These are phyloP conservation scores for Pseudochirops corinnae DNA, from an alignment of 2,797 vertebrate genomes.

Conservation along the genomic window DNA sequence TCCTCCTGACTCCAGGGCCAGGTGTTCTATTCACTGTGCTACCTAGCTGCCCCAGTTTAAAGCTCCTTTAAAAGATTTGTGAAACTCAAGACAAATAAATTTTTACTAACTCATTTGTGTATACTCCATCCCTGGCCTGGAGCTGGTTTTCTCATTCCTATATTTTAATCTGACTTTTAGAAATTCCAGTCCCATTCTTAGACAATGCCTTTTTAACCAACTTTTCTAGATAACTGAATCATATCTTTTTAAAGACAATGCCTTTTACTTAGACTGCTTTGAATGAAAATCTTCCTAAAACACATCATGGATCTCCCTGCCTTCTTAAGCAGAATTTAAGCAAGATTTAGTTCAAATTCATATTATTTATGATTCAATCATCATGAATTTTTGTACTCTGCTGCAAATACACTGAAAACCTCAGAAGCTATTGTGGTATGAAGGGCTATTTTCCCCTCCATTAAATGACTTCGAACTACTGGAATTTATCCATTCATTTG, in stretches of 20 bases:
- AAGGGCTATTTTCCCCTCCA: not conserved
- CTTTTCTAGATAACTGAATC: slow-evolving; percentile 15
- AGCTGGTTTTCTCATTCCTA: not conserved
- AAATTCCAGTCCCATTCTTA: not conserved
- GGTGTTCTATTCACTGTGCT: no score
- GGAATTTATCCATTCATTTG: not conserved
- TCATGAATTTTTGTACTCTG: slow-evolving; percentile 66
- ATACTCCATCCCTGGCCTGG: not conserved
- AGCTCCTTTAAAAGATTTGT: not conserved
- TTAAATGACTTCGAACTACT: not conserved
- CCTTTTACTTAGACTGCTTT: slow-evolving; percentile 15
- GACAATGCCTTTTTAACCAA: not conserved
- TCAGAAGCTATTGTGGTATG: slow-evolving; percentile 6
- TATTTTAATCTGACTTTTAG: not conserved
- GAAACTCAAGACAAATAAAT: not conserved
- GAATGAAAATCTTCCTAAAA: slow-evolving; percentile 24
- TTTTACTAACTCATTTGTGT: not conserved
- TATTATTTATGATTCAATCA: slow-evolving; percentile 62
- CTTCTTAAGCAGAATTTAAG: slow-evolving; percentile 24
- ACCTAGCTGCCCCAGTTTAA: not conserved
- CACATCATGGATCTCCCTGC: slow-evolving; percentile 58
- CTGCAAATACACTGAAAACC: slow-evolving; percentile 35
- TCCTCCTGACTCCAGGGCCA: no score
- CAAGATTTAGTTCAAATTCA: not conserved
- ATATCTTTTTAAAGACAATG: slow-evolving; percentile 20